Percentiles rank a stretch among this genome's conserved stretches.
Conservation (phyloP, 2,888 invertebrate species). For the Carcina quercana region DNA sequence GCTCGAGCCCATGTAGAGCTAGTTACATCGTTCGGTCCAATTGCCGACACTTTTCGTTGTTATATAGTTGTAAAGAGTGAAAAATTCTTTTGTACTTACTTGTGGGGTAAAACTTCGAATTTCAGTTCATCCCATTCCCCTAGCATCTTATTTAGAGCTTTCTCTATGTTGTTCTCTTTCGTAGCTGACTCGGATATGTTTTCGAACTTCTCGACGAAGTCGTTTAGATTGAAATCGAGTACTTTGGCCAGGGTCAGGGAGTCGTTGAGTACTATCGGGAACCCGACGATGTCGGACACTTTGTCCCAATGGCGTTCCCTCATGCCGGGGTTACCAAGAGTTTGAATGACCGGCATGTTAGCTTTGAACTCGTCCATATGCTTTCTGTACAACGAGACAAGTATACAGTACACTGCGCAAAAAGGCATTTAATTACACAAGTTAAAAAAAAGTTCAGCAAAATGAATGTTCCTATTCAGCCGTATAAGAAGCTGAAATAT, state of each 20-base stretch:
- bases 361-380: slow-evolving; percentile 91
- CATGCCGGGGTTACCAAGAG: slow-evolving; percentile 96
- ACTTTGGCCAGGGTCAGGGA: slow-evolving; percentile 88
- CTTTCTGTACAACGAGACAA: too few species aligned
- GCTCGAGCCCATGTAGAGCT: too few species aligned
- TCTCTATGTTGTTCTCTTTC: slow-evolving; percentile 95
- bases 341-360: slow-evolving; percentile 93
- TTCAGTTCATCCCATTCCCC: slow-evolving; percentile 90
- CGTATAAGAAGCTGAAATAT: too few species aligned
- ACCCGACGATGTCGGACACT: slow-evolving; percentile 95
- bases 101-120: slow-evolving; percentile 83
- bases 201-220: slow-evolving; percentile 93
- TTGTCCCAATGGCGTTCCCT: slow-evolving; percentile 94
- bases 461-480: too few species aligned
- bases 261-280: slow-evolving; percentile 89
- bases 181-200: slow-evolving; percentile 94
- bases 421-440: too few species aligned
- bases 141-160: slow-evolving; percentile 91
- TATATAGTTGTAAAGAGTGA: too few species aligned
- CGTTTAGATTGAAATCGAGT: slow-evolving; percentile 91
- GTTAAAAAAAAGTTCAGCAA: too few species aligned
- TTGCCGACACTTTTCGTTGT: too few species aligned
- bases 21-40: too few species aligned
- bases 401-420: slow-evolving; percentile 31
- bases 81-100: slow-evolving; percentile 55